A percentile compares a stretch with the other conserved stretches of the same genome.
Conservation (phyloP, 2,113 vertebrate genomes). For the Sarotherodon lohbergeri region DNA sequence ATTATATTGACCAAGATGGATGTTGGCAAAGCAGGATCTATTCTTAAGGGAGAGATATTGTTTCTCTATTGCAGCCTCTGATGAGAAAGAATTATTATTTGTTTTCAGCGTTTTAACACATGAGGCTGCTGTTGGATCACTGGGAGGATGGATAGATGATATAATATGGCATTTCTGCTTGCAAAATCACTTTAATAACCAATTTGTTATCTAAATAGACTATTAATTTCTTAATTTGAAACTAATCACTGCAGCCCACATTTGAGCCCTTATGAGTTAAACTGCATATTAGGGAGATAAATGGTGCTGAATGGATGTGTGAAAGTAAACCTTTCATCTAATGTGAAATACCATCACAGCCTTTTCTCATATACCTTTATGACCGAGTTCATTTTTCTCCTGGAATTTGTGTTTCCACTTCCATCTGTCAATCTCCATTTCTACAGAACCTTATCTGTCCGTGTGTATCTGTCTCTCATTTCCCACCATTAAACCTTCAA, state of each 20-base stretch:
- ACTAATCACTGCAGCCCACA: background rate
- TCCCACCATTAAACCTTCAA: background rate
- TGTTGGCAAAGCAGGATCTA: background rate
- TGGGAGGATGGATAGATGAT: background rate
- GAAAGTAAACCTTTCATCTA: background rate
- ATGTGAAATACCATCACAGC: background rate
- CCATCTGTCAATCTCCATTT: background rate
- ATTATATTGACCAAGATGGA: background rate
- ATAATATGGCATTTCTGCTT: background rate
- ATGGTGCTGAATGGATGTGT: background rate
- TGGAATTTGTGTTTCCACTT: background rate
- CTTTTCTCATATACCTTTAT: background rate
- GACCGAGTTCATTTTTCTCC: background rate
- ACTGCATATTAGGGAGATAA: background rate
- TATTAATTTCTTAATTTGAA: background rate
- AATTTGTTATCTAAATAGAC: background rate
- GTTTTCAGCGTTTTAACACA: background rate
- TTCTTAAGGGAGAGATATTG: background rate
- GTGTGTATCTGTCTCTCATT: background rate
- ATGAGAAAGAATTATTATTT: background rate
- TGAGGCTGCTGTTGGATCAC: background rate
- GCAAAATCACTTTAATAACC: background rate
- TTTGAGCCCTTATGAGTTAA: background rate
- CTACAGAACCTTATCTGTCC: background rate
- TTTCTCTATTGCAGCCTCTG: background rate